These are phyloP conservation scores for Trissolcus brochymenae DNA, from an alignment of 2,888 invertebrate species.

Conservation along the genomic window DNA sequence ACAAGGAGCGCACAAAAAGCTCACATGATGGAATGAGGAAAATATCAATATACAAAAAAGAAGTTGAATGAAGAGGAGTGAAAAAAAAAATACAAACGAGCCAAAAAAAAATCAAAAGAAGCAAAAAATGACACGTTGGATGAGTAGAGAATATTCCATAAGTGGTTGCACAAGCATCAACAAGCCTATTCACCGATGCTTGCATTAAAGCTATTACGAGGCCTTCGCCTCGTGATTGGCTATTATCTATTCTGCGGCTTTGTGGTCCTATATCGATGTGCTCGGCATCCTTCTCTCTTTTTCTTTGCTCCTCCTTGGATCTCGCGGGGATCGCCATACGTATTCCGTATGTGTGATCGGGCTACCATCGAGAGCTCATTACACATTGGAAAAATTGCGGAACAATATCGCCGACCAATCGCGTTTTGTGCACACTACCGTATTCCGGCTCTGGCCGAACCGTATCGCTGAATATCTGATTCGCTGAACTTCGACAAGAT, in stretches of 20 bases:
- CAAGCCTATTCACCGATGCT: constrained; percentile 63
- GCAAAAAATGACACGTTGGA: constrained; percentile 28
- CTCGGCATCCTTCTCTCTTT: constrained; percentile 15
- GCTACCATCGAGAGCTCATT: constrained; percentile 50
- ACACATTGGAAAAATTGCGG: constrained; percentile 43
- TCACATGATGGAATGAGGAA: constrained; percentile 27
- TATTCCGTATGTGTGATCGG: constrained; percentile 22
- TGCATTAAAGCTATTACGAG: constrained; percentile 68
- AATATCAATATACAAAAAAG: constrained; percentile 32
- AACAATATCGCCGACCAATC: constrained; percentile 49
- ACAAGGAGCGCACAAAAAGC: constrained; percentile 23
- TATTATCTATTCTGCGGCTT: constrained; percentile 67
- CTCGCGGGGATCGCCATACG: constrained; percentile 44
- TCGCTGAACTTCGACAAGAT: constrained; percentile 37
- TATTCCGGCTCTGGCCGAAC: constrained; percentile 27
- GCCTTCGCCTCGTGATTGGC: constrained; percentile 64
- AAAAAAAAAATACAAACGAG: constrained; percentile 3
- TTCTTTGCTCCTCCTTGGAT: constrained; percentile 20
- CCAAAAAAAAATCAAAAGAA: neutral
- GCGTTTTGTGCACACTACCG: constrained; percentile 33
- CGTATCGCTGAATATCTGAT: constrained; percentile 49
- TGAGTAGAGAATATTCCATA: constrained; percentile 47
- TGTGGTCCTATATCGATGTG: constrained; percentile 55
- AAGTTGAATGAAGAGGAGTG: constrained; percentile 10
- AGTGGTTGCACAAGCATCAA: constrained; percentile 67